A percentile compares a stretch with the other conserved stretches of the same genome.
Conservation (phyloP, 2,113 vertebrate species). For the Burhinus oedicnemus region DNA sequence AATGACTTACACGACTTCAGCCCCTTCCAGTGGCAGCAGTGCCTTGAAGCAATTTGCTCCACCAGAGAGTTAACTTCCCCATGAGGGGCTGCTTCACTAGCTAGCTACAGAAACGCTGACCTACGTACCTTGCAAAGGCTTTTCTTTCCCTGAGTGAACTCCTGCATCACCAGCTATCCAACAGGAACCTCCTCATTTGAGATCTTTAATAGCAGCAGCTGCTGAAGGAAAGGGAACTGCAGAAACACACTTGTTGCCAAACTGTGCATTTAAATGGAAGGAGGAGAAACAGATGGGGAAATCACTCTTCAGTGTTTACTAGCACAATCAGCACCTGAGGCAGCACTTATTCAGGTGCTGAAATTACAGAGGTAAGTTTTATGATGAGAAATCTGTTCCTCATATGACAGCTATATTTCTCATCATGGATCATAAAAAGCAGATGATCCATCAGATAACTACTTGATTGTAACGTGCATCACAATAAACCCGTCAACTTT, state of each 20-base stretch:
- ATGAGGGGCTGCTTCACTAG: background rate
- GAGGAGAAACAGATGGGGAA: conserved; percentile 48
- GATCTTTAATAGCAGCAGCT: conserved; percentile 29
- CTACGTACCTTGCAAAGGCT: background rate
- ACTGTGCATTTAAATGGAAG: background rate
- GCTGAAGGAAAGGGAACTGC: background rate
- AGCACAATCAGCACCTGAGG: conserved; percentile 39
- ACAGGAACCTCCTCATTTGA: background rate
- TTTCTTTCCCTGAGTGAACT: conserved; percentile 19
- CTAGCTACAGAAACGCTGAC: background rate
- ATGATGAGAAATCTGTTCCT: conserved; percentile 46
- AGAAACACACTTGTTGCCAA: conserved; percentile 39
- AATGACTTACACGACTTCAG: background rate
- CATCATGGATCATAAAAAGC: conserved; percentile 70
- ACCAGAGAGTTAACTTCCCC: background rate
- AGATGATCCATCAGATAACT: conserved; percentile 71
- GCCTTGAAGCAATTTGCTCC: background rate
- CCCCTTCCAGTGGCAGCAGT: background rate
- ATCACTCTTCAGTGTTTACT: conserved; percentile 32
- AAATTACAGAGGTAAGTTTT: conserved; percentile 62
- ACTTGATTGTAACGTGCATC: conserved; percentile 48
- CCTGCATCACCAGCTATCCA: background rate
- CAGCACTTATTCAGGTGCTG: conserved; percentile 64
- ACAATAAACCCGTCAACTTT: conserved; percentile 75
- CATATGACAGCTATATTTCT: conserved; percentile 67